Base-by-base conservation (phyloP, 2,113 vertebrate species). In the Nipponia nippon region DNA sequence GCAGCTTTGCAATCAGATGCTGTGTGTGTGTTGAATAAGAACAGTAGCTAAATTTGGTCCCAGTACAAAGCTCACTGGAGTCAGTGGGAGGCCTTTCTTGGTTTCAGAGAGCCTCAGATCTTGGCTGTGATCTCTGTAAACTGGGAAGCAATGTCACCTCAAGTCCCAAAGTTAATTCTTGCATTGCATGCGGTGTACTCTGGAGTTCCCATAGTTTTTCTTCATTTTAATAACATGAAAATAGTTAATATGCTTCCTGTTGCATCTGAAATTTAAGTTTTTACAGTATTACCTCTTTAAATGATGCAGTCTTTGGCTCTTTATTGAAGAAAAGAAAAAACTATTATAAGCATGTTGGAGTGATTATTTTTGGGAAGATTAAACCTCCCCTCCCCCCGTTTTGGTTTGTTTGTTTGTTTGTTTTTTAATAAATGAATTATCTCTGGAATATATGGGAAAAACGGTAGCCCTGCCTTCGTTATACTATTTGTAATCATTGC, bases 351-450 rank as follows among this genome's bases (percentile, higher is more conserved):
- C 7, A 34, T 14, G 21, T 44, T 82, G 4, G 2, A 5, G 23
- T 66, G 17, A 18, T 87, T 61, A 49, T 81, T 96, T 78, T 23
- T 36, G 13, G 9, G 15, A 83, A 52, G 7, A 36, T 65, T 52
- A 56, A 86, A 23, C 6, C 69, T 9, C 3, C 2, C 5, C 3
- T 1, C 3, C 1, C 5, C 1, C 5, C 9, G 6, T 4, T 3
- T 4, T 7, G 38, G 38, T 42, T 42, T 42, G 38, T 38, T 49
- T 47, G 38, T 38, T 38, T 38, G 38, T 8, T 38, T 38, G 38
- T 8, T 46, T 82, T 65, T 42, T 10, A 52, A 36, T 20, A 63
- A 50, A 44, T 49, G 14, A 8, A 21, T 70, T 72, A 10, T 62
- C 16, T 23, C 27, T 80, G 21, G 20, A 76, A 23, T 61, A 13